phyloP scores from a whole-genome alignment of 2,888 invertebrate genomes.

The Willowsia nigromaculata region DNA sequence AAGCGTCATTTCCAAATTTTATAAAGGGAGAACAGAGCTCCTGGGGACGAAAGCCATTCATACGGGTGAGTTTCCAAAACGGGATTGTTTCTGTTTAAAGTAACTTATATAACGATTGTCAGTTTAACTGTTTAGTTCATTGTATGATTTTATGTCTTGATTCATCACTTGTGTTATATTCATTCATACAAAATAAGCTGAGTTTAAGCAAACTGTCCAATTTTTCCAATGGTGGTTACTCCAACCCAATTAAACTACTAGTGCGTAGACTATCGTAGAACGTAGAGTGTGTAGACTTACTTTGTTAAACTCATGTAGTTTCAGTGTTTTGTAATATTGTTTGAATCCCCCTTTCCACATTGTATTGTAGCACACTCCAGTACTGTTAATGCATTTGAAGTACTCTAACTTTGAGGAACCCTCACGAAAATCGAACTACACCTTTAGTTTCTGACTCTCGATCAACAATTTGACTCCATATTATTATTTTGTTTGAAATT shows the following conservation, averaged over 20 bases:
- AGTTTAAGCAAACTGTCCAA: not conserved
- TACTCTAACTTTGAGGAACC: not conserved
- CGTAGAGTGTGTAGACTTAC: not conserved
- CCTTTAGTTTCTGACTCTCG: not conserved
- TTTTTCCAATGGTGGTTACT: not conserved
- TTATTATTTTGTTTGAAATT: not conserved
- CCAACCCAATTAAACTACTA: not conserved
- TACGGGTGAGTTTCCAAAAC: slow-evolving; percentile 76
- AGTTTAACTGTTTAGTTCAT: slow-evolving; percentile 7
- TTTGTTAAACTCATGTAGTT: too few species aligned
- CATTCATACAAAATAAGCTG: slow-evolving; percentile 15
- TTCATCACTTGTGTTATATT: not conserved
- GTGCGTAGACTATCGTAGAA: not conserved
- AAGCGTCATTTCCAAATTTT: slow-evolving; percentile 73
- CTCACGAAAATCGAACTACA: not conserved
- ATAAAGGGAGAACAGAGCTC: slow-evolving; percentile 75
- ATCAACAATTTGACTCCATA: not conserved
- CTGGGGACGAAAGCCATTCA: slow-evolving; percentile 77
- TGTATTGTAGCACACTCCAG: not conserved
- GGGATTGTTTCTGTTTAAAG: slow-evolving; percentile 24
- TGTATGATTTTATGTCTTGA: slow-evolving; percentile 13
- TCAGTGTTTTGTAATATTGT: too few species aligned
- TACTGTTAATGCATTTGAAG: too few species aligned
- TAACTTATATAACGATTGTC: not conserved
- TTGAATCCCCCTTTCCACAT: too few species aligned